Evolutionary conservation across 2,888 invertebrate genomes (phyloP).

Genomic region (Adelphocoris suturalis): DNA sequence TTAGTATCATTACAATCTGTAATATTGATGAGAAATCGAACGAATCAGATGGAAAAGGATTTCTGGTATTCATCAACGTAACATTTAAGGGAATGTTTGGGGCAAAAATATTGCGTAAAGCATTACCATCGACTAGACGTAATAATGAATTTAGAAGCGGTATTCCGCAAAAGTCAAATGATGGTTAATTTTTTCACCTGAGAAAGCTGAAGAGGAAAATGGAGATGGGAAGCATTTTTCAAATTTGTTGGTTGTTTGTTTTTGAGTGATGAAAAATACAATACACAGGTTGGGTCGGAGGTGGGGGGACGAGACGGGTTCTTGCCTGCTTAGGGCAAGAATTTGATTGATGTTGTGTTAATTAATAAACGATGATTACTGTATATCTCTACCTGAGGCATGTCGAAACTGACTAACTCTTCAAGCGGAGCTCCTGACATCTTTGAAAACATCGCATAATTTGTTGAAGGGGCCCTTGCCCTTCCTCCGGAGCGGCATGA

Average conservation of each 20-base stretch:
- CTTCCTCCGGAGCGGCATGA: constrained; percentile 59
- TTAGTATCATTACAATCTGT: no score
- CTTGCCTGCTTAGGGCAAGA: constrained; percentile 70
- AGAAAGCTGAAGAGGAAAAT: constrained; percentile 16
- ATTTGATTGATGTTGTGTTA: constrained; percentile 75
- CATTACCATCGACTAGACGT: no score
- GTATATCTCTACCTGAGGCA: constrained; percentile 71
- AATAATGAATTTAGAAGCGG: neutral
- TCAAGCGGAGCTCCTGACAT: constrained; percentile 67
- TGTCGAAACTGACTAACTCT: constrained; percentile 73
- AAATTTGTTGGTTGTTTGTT: constrained; percentile 62
- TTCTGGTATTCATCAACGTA: no score
- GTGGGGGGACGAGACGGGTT: constrained; percentile 34
- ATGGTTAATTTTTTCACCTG: constrained; percentile 19
- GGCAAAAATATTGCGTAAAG: no score
- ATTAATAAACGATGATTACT: constrained; percentile 74
- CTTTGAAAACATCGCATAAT: constrained; percentile 71
- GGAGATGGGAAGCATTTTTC: constrained; percentile 35
- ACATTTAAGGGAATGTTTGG: no score
- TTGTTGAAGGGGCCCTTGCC: constrained; percentile 70
- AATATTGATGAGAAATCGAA: no score
- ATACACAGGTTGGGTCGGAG: constrained; percentile 21
- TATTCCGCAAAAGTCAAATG: neutral
- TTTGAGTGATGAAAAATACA: constrained; percentile 65
- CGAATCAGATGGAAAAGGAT: no score